phyloP scores from a whole-genome alignment of 2,888 invertebrate species.

The Brassicogethes aeneus region DNA sequence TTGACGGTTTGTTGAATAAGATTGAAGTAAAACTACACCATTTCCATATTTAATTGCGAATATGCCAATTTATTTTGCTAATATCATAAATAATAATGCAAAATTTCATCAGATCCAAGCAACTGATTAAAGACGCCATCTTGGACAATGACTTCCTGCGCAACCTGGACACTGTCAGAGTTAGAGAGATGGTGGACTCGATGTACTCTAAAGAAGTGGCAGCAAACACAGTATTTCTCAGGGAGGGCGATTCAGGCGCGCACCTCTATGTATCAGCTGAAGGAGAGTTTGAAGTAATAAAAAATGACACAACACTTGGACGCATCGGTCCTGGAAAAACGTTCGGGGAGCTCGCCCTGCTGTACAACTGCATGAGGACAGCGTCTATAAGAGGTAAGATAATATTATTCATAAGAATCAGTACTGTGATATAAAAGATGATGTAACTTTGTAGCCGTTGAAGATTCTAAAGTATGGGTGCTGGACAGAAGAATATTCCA shows the following conservation, averaged over 20 bases:
- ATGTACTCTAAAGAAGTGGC: slow-evolving; percentile 51
- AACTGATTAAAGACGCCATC: slow-evolving; percentile 56
- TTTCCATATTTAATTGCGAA: no score
- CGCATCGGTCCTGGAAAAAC: slow-evolving; percentile 57
- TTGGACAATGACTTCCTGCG: slow-evolving; percentile 59
- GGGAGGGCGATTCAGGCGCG: slow-evolving; percentile 54
- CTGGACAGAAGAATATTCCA: slow-evolving; percentile 60
- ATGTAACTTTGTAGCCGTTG: slow-evolving; percentile 43
- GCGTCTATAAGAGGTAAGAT: slow-evolving; percentile 52
- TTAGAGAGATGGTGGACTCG: slow-evolving; percentile 57
- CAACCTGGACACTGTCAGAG: slow-evolving; percentile 53
- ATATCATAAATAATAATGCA: neutral
- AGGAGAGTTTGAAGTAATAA: slow-evolving; percentile 60
- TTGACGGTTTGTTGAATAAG: no score
- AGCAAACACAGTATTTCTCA: slow-evolving; percentile 48
- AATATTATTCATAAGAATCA: neutral
- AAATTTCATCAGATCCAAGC: slow-evolving; percentile 45
- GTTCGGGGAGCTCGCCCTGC: slow-evolving; percentile 63
- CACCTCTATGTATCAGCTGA: slow-evolving; percentile 55
- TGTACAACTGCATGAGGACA: slow-evolving; percentile 65
- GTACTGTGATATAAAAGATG: neutral
- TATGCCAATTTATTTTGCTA: no score
- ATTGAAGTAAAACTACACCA: no score
- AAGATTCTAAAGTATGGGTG: slow-evolving; percentile 57
- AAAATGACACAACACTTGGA: slow-evolving; percentile 53